Base-by-base conservation (phyloP, 2,888 invertebrate species). In the Ochropleura leucogaster region DNA sequence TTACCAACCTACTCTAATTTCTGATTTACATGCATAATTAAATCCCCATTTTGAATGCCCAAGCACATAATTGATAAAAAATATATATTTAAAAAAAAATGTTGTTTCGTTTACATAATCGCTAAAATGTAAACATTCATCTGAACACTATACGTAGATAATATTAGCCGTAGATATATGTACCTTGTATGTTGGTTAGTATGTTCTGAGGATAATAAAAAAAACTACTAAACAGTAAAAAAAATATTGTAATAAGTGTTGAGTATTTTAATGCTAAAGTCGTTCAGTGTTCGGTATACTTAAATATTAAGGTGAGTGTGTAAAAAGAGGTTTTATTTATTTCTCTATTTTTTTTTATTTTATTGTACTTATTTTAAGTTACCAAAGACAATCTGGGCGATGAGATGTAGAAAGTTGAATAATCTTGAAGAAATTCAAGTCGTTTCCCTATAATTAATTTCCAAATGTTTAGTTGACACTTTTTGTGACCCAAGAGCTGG, bases 171-270 rank as follows among this genome's bases (percentile, higher is more conserved):
- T 94, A 94, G 93, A 90, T 88, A 91, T 92, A 91, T 92, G 90
- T 92, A 92, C 90, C 90, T 89, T 92, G 89, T 90, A 89, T 86
- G 93, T 93, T 93, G 90, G 87, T 92, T 94, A 94, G 89, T 92
- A 89, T 93, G 94, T 94, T 95, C 90, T 89, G 90, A 93, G 89
- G 89, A 91, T 92, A 93, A 92, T 77, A 90, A 89, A 89, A 85
- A 91, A 88, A 89, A 90, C 84, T 90, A 89, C 86, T 90, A 89
- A 89, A 90, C 88, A 88, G 85, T 91, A 92, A 92, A 92, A 91
- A 90, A 93, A 88, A 87, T 92, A 93, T 94, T 92, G 90, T 93
- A 93, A 88, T 94, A 94, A 95, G 94, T 95, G 95, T 95, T 95
- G 92, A 94, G 89, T 94, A 94, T 92, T 86, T 81, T 92, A 93